Evolutionary conservation across 2,888 invertebrate species (phyloP).

Genomic region (Leptopilina syphax): DNA sequence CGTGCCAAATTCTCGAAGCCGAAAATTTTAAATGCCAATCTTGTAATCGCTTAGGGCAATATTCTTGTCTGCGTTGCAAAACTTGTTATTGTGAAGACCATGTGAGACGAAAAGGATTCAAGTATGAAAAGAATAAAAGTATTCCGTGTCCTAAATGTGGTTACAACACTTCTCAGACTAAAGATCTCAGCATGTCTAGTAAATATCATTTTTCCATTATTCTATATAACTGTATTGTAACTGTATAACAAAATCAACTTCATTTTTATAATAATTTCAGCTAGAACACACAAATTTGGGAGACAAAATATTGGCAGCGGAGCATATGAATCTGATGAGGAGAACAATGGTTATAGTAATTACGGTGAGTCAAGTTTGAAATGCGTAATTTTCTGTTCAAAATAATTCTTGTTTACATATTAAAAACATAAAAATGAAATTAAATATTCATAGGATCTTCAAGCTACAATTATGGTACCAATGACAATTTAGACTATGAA

Average conservation of each 20-base stretch:
- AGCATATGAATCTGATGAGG: conserved; percentile 82
- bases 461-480: conserved; percentile 78
- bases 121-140: conserved; percentile 89
- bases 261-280: conserved; percentile 74
- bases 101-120: conserved; percentile 93
- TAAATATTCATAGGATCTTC: conserved; percentile 66
- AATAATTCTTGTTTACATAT: conserved; percentile 5
- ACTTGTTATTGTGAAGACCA: conserved; percentile 98
- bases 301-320: conserved; percentile 85
- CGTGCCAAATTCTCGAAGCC: conserved; percentile 95
- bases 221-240: too few species aligned
- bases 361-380: conserved; percentile 69
- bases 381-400: not conserved
- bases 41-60: conserved; percentile 95
- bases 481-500: conserved; percentile 78
- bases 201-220: conserved; percentile 72
- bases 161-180: conserved; percentile 94
- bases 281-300: conserved; percentile 92
- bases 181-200: conserved; percentile 97
- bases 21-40: conserved; percentile 98
- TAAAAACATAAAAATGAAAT: conserved; percentile 26
- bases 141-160: conserved; percentile 97
- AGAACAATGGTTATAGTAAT: conserved; percentile 79
- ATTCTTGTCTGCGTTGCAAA: conserved; percentile 96
- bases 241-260: conserved; percentile 17